Evolutionary conservation across 2,797 vertebrate species (phyloP).

Genomic region (Megaceryle alcyon): DNA sequence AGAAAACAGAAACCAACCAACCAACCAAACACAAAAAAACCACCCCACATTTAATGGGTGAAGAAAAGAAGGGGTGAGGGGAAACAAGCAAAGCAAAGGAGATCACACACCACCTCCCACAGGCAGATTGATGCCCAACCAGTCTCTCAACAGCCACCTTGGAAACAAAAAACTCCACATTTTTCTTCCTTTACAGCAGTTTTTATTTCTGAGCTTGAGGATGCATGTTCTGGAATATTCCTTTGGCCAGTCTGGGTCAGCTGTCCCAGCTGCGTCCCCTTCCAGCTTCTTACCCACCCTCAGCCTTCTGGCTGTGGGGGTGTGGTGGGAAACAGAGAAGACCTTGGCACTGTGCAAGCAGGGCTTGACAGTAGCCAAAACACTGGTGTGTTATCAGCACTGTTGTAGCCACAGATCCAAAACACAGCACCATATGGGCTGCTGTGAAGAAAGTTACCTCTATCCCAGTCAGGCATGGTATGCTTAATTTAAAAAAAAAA

Average conservation of each 20-base stretch:
- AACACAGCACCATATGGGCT: too few relatives aligned
- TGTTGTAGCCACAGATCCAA: too few relatives aligned
- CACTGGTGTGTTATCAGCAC: not conserved
- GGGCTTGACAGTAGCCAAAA: not conserved
- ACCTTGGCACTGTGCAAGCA: too few relatives aligned
- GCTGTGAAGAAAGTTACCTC: too few relatives aligned
- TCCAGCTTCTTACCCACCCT: too few relatives aligned
- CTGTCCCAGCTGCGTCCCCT: too few relatives aligned
- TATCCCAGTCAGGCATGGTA: not conserved
- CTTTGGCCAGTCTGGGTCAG: not conserved
- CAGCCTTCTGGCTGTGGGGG: too few relatives aligned
- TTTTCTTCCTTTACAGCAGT: not conserved
- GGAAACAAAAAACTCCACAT: not conserved
- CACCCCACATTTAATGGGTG: not conserved
- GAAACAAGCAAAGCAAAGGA: not conserved
- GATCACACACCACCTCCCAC: not conserved
- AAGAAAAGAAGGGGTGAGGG: not conserved
- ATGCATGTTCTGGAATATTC: fast-evolving
- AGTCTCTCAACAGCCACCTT: not conserved
- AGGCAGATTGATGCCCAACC: not conserved
- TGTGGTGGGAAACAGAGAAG: too few relatives aligned
- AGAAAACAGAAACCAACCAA: too few relatives aligned
- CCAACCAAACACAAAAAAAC: too few relatives aligned
- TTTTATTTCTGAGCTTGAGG: not conserved
- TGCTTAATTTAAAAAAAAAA: not conserved